phyloP scores from a whole-genome alignment of 2,113 vertebrate genomes.

The Tapirus terrestris region DNA sequence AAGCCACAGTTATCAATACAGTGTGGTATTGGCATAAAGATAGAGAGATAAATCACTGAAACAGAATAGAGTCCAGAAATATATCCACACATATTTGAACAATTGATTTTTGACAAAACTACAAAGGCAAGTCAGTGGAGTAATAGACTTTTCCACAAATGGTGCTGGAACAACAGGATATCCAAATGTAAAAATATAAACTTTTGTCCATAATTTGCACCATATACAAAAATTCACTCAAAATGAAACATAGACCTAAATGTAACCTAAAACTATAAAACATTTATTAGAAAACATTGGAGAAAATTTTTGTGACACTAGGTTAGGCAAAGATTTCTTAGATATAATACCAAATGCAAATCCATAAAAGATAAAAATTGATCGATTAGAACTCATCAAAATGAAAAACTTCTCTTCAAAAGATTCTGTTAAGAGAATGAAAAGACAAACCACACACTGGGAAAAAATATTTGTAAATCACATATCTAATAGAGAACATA shows the following conservation, averaged over 20 bases:
- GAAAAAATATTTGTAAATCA: slow-evolving; percentile 22
- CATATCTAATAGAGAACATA: slow-evolving; percentile 12
- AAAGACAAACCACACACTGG: neutral
- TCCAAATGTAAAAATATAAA: neutral
- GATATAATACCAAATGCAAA: neutral
- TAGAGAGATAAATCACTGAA: neutral
- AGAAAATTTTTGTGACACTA: neutral
- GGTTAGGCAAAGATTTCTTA: neutral
- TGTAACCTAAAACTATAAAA: neutral
- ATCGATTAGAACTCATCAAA: neutral
- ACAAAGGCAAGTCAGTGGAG: neutral
- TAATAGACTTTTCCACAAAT: neutral
- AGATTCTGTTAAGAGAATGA: neutral
- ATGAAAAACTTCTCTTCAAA: neutral
- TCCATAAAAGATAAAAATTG: neutral
- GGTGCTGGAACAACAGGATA: neutral
- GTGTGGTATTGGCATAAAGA: neutral
- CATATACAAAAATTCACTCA: neutral
- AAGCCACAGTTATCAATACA: neutral
- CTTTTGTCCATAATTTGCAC: neutral
- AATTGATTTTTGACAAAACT: slow-evolving; percentile 4
- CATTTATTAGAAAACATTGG: neutral
- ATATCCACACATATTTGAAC: neutral
- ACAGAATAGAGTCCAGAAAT: neutral
- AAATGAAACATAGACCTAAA: slow-evolving; percentile 26